A percentile compares a stretch with the other conserved stretches of the same genome.
Conservation (phyloP, 2,113 vertebrate genomes). For the Odobenus rosmarus region DNA sequence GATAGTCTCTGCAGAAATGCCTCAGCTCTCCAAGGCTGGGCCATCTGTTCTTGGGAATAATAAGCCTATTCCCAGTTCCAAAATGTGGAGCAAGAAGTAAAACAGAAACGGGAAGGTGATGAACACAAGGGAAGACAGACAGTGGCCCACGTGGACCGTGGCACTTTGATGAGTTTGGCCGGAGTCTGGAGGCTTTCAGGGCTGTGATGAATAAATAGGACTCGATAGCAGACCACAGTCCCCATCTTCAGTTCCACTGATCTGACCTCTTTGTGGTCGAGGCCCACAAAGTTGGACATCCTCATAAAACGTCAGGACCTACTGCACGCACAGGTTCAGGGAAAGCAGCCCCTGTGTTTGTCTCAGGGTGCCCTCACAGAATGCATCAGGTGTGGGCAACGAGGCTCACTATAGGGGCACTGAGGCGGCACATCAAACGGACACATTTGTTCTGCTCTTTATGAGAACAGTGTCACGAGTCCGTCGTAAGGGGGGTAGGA, state of each 20-base stretch:
- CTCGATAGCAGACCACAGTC: not conserved
- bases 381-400: fast-evolving
- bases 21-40: not conserved
- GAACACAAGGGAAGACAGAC: not conserved
- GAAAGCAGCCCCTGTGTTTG: not conserved
- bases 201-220: not conserved
- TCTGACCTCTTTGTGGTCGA: not conserved
- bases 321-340: not conserved
- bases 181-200: not conserved
- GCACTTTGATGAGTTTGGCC: not conserved
- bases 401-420: not conserved
- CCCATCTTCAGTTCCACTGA: not conserved
- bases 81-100: not conserved
- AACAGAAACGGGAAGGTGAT: not conserved
- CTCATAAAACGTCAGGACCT: not conserved
- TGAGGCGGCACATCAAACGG: fast-evolving
- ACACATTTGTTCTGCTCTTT: not conserved
- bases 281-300: not conserved
- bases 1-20: not conserved
- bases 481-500: not conserved
- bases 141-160: not conserved
- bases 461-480: not conserved
- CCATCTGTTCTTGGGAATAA: not conserved
- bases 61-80: not conserved
- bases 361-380: not conserved